Evolutionary conservation across 2,113 vertebrate species (phyloP), one percentile per base, ranked within the genome.

Genomic region (Geothlypis trichas): DNA sequence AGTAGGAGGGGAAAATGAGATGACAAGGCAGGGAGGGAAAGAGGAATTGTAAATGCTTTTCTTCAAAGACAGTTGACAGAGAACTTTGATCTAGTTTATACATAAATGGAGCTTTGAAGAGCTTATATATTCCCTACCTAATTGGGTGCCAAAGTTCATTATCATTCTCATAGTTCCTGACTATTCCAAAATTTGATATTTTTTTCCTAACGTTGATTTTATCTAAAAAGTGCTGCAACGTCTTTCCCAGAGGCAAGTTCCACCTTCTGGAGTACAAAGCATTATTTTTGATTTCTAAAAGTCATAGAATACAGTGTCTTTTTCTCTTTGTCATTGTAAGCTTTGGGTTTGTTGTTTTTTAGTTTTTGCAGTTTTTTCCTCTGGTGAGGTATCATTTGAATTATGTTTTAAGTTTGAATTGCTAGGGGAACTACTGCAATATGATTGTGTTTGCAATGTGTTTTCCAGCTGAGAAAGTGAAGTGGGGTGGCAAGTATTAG

Each of bases 171-270:
- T 9, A 82, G 77, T 90, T 35, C 31, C 62, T 73, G 30, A 57
- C 63, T 89, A 27, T 44, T 52, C 49, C 11, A 55, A 77, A 93
- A 90, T 84, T 44, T 54, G 6, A 6, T 58, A 14, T 67, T 84
- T 90, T 68, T 66, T 80, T 41, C 51, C 44, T 61, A 87, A 52
- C 3, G 0, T 47, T 87, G 90, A 90, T 95, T 97, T 95, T 96
- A 91, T 95, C 84, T 97, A 63, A n/a, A 84, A 96, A 96, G 77
- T 84, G 39, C 47, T 88, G 87, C 89, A 73, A 3, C 72, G 95
- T 97, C 97, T 97, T 98, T 97, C 96, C 96, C 91, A 97, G 39
- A 94, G 95, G 97, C 96, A 95, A 94, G 28, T 90, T 89, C 84
- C 52, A 94, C 83, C 65, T 98, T 97, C 92, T 93, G 67, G 65